Evolutionary conservation across 2,113 vertebrate genomes (phyloP).

Genomic region (Leiothrix lutea): DNA sequence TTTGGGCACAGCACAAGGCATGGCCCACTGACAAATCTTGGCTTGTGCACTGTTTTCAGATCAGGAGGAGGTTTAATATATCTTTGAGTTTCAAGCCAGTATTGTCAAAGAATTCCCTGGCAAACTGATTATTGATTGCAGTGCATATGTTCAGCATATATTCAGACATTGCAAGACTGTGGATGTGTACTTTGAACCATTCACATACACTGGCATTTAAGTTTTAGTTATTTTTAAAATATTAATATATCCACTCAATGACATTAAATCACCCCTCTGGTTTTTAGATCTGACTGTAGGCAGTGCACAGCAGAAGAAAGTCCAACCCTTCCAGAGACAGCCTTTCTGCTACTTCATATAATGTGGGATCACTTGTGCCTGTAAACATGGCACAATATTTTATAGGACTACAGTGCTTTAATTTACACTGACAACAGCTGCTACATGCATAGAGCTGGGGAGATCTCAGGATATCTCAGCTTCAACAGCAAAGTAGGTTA

Average conservation of each 20-base stretch:
- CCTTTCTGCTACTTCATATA: neutral
- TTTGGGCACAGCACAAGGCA: neutral
- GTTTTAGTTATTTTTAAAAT: neutral
- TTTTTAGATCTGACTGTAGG: neutral
- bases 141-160: neutral
- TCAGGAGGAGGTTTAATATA: neutral
- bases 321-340: neutral
- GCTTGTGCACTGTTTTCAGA: neutral
- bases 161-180: neutral
- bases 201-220: neutral
- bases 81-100: neutral
- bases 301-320: neutral
- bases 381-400: neutral
- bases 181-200: neutral
- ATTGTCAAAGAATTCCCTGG: neutral
- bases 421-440: neutral
- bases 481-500: constrained; percentile 27
- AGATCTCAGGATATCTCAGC: neutral
- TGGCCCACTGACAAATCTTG: neutral
- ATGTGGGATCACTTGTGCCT: neutral
- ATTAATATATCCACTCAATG: neutral
- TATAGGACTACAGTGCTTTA: neutral
- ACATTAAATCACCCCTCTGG: neutral
- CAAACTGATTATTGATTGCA: neutral
- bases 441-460: neutral